Evolutionary conservation across 1,140 invertebrate genomes (phyloP), one percentile per base, ranked within the genome.

Genomic region (Papilio polytes): DNA sequence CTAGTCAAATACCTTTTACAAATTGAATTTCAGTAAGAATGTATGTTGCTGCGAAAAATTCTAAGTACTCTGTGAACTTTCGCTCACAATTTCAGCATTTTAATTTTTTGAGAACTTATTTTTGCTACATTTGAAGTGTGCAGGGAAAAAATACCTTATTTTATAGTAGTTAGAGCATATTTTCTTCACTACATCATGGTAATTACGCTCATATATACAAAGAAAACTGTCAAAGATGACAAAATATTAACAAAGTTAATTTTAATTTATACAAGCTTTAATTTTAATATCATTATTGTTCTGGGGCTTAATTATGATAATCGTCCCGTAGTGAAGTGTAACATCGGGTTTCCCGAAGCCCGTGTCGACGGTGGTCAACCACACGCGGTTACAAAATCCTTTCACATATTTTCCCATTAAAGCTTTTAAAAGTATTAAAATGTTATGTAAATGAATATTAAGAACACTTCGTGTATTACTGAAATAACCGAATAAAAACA

Each of bases 11-110:
- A 70, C 22, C 63, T 70, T 15, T 70, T 15, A 1, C 12, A 31
- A 70, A 70, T 70, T 70, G 63, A 70, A 70, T 70, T 70, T 70
- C 63, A 70, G 63, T 15, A 36, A 70, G 63, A 70, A 70, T 31
- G 13, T 31, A 70, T 66, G 12, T 70, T 36, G 13, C 63, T 31
- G 6, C 12, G 63, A 70, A 31, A 66, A 70, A 31, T 31, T 70
- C 26, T 15, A 70, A 70, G 26, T 70, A 36, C 36, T 36, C 22
- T 31, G 31, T 36, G 63, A 66, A 70, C 12, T 31, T 70, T 36
- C 22, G 26, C 8, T 31, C 63, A 70, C 9, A 31, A 70, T 31
- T 70, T 31, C 1, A 70, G 31, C 13, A 70, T 70, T 70, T 31
- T 15, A 3, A 70, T 63, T 13, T 63, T 59, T 63, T 10, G 4